phyloP scores from a whole-genome alignment of 2,797 vertebrate genomes.

The Gallirallus australis region DNA sequence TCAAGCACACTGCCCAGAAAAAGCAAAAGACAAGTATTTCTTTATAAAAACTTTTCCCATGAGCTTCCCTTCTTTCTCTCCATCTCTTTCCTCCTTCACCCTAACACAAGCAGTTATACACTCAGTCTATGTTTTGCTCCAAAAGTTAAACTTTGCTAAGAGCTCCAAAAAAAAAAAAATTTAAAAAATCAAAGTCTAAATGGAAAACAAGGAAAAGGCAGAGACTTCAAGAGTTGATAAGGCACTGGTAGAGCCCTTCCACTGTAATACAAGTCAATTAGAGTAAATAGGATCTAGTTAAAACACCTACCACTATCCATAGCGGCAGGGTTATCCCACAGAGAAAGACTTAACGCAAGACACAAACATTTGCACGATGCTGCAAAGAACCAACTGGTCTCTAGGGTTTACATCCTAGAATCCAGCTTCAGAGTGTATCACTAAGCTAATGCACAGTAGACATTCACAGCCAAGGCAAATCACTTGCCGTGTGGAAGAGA shows the following conservation, averaged over 20 bases:
- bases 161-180: neutral
- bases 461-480: neutral
- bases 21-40: fast-evolving
- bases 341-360: neutral
- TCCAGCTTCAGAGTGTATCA: neutral
- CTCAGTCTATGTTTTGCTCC: neutral
- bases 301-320: neutral
- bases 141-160: neutral
- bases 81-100: neutral
- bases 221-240: neutral
- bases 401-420: neutral
- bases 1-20: neutral
- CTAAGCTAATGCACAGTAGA: fast-evolving
- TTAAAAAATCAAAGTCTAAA: neutral
- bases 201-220: neutral
- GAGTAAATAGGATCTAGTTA: neutral
- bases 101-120: neutral
- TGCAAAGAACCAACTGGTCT: neutral
- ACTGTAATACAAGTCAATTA: neutral
- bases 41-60: neutral
- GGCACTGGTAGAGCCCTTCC: neutral
- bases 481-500: neutral
- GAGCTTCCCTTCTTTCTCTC: neutral
- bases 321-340: neutral
- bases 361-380: neutral